phyloP scores from a whole-genome alignment of 2,797 vertebrate species.

The Percopsis omiscomaycus region DNA sequence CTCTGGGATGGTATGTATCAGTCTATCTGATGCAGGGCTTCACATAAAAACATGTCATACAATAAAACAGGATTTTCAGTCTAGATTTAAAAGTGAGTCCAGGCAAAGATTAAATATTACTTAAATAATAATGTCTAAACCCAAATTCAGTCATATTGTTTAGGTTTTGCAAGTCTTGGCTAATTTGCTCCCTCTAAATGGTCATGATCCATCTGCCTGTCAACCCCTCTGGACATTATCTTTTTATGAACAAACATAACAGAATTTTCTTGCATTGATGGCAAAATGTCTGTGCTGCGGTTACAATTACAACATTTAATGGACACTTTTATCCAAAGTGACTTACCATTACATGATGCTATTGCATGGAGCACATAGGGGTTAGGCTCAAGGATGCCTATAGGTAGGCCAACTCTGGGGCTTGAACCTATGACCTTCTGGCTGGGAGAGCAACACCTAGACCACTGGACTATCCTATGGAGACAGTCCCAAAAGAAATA shows the following conservation, averaged over 20 bases:
- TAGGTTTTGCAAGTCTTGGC: conserved; percentile 39
- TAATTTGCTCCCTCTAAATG: conserved; percentile 46
- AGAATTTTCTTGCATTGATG: conserved; percentile 22
- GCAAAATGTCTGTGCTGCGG: conserved; percentile 2
- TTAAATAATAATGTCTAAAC: conserved; percentile 48
- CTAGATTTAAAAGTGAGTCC: not conserved
- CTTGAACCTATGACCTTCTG: too few relatives aligned
- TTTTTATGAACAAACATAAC: conserved; percentile 28
- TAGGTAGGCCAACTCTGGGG: too few relatives aligned
- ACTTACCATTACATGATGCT: too few relatives aligned
- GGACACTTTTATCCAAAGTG: too few relatives aligned
- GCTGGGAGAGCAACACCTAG: too few relatives aligned
- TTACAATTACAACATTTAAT: too few relatives aligned
- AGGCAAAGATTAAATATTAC: conserved; percentile 21
- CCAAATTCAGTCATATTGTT: conserved; percentile 62
- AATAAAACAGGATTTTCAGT: not conserved
- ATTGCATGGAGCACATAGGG: too few relatives aligned
- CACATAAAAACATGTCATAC: not conserved
- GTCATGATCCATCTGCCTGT: conserved; percentile 37
- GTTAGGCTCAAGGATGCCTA: too few relatives aligned
- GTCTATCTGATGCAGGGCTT: too few relatives aligned
- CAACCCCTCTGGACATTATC: conserved; percentile 21
- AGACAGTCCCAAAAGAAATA: too few relatives aligned
- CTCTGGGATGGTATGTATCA: too few relatives aligned
- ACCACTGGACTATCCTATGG: not conserved